phyloP scores from a whole-genome alignment of 2,888 invertebrate species.

The Dolomedes plantarius region DNA sequence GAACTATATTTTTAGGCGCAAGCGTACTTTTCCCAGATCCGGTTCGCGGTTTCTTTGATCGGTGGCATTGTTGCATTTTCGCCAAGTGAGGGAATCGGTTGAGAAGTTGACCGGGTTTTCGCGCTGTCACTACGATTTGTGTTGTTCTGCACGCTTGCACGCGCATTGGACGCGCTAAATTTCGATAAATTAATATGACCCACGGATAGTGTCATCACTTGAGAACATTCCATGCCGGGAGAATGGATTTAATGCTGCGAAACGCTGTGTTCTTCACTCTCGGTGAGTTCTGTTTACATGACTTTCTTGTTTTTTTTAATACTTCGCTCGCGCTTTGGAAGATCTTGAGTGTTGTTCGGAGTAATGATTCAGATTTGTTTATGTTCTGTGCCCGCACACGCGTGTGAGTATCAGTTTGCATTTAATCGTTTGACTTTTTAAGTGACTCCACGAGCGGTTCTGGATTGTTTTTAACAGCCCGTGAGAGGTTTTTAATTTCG shows the following conservation, averaged over 20 bases:
- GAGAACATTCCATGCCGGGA: neutral
- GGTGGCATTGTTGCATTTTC: slow-evolving; percentile 41
- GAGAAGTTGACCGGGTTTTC: slow-evolving; percentile 8
- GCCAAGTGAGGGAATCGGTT: slow-evolving; percentile 29
- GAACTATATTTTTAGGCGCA: slow-evolving; percentile 42
- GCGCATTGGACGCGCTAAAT: slow-evolving; percentile 49
- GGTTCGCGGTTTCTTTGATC: slow-evolving; percentile 65
- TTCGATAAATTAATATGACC: slow-evolving; percentile 55
- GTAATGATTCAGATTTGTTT: too few species aligned
- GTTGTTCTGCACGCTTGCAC: slow-evolving; percentile 44
- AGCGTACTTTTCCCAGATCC: slow-evolving; percentile 20
- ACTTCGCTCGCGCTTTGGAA: neutral
- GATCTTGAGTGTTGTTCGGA: too few species aligned
- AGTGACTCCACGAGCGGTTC: too few species aligned
- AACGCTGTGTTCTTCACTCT: neutral
- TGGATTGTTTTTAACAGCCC: too few species aligned
- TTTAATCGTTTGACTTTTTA: too few species aligned
- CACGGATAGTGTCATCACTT: slow-evolving; percentile 27
- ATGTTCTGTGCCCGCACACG: too few species aligned
- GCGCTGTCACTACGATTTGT: slow-evolving; percentile 21
- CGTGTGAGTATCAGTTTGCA: too few species aligned
- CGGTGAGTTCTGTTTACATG: slow-evolving; percentile 46
- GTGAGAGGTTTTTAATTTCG: too few species aligned
- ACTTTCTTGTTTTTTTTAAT: slow-evolving; percentile 1
- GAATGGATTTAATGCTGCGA: slow-evolving; percentile 38